Percentiles rank a stretch among this genome's conserved stretches.
phyloP scores from a whole-genome alignment of 2,888 invertebrate species.

The Drosophila maculinotata region DNA sequence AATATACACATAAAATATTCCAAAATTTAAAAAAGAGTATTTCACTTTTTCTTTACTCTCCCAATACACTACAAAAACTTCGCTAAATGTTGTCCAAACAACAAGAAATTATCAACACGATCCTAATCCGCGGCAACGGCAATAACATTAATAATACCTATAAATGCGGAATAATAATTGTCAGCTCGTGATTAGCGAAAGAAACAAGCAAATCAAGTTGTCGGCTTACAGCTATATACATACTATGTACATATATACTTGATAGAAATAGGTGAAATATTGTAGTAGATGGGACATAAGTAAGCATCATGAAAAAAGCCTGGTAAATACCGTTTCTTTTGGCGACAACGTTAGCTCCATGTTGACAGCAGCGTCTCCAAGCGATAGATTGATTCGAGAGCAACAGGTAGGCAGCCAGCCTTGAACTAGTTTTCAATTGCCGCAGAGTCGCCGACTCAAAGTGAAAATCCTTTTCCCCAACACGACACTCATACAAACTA shows the following conservation, averaged over 20 bases:
- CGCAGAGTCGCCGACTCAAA: conserved; percentile 39
- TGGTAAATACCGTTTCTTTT: conserved; percentile 82
- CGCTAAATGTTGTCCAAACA: conserved; percentile 14
- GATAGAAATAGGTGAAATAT: conserved; percentile 9
- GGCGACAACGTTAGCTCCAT: conserved; percentile 81
- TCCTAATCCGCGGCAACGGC: conserved; percentile 8
- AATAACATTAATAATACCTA: conserved; percentile 27
- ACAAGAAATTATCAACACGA: conserved; percentile 11
- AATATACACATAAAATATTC: not conserved
- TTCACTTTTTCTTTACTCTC: not conserved
- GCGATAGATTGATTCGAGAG: conserved; percentile 32
- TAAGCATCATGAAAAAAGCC: conserved; percentile 63
- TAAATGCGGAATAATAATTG: conserved; percentile 37
- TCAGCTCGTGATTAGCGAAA: conserved; percentile 39
- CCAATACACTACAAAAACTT: not conserved
- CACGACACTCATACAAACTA: conserved; percentile 6
- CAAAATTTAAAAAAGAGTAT: not conserved
- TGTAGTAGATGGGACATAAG: conserved; percentile 15
- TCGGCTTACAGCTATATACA: conserved; percentile 15
- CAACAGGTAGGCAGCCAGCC: conserved; percentile 59
- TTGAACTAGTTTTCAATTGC: conserved; percentile 75
- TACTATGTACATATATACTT: not conserved
- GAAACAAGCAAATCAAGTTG: conserved; percentile 36
- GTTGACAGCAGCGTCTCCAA: conserved; percentile 21
- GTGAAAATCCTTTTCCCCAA: conserved; percentile 56